phyloP scores from a whole-genome alignment of 2,113 vertebrate genomes.

The Dipodomys stephensi region DNA sequence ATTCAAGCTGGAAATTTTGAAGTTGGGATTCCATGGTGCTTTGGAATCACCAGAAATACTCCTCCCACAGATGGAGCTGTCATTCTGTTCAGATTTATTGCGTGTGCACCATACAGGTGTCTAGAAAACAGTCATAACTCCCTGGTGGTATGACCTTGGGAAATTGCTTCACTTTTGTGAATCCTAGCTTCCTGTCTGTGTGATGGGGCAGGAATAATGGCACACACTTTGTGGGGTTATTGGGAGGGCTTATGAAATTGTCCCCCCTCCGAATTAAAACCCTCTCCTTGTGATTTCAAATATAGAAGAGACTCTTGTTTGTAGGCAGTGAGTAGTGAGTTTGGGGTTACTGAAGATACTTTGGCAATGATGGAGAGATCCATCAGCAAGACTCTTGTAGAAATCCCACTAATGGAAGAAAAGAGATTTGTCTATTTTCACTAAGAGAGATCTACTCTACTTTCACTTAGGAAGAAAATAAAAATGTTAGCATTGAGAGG shows the following conservation, averaged over 20 bases:
- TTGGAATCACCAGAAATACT: neutral
- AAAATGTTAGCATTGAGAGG: neutral
- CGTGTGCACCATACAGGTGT: neutral
- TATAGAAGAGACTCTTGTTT: neutral
- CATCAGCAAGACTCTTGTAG: neutral
- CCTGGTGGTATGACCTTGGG: neutral
- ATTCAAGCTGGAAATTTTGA: constrained; percentile 23
- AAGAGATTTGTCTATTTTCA: neutral
- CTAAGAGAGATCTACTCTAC: neutral
- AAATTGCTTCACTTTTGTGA: neutral
- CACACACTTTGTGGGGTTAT: neutral
- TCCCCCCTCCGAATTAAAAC: neutral
- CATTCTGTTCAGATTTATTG: neutral
- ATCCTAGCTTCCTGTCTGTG: neutral
- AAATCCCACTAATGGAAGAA: neutral
- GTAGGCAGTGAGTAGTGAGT: neutral
- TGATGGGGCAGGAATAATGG: neutral
- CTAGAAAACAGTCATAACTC: neutral
- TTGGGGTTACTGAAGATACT: neutral
- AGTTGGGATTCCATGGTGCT: neutral
- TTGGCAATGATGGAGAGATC: neutral
- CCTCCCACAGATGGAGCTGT: neutral
- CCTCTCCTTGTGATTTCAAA: neutral
- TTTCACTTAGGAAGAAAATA: neutral
- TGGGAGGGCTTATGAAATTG: neutral